Percentiles rank a stretch among this genome's conserved stretches.
Conservation (phyloP, 2,888 invertebrate species). For the Deilephila porcellus region DNA sequence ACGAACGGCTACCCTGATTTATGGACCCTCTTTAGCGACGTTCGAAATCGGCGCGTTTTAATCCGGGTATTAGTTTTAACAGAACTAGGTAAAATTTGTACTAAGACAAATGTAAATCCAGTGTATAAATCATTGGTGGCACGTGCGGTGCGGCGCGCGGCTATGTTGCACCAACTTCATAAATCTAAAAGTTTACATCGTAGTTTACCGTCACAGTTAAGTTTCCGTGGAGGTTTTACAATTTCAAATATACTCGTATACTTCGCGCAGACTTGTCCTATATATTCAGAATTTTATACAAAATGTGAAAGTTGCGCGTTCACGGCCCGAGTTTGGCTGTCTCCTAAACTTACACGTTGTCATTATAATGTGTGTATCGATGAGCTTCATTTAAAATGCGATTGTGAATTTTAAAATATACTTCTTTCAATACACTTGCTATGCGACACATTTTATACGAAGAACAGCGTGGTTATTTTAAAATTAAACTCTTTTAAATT, state of each 20-base stretch:
- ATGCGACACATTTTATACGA: no score
- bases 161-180: slow-evolving; percentile 58
- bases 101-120: slow-evolving; percentile 58
- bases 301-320: slow-evolving; percentile 8
- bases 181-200: slow-evolving; percentile 70
- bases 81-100: slow-evolving; percentile 48
- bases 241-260: slow-evolving; percentile 53
- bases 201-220: slow-evolving; percentile 64
- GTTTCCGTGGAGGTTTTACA: slow-evolving; percentile 60
- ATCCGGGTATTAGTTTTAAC: slow-evolving; percentile 50
- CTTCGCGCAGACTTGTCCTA: slow-evolving; percentile 14
- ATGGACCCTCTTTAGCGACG: slow-evolving; percentile 42
- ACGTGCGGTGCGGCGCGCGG: slow-evolving; percentile 50
- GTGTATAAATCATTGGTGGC: slow-evolving; percentile 60
- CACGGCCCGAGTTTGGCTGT: neutral
- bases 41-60: slow-evolving; percentile 46
- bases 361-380: slow-evolving; percentile 7
- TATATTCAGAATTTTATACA: slow-evolving; percentile 15
- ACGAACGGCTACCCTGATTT: slow-evolving; percentile 41
- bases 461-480: no score
- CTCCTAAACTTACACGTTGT: neutral
- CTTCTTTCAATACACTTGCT: neutral
- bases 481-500: neutral
- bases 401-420: neutral
- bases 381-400: neutral